Evolutionary conservation across 37 sponge, comb jelly and placozoan genomes (phyloP), one percentile per base, ranked within the genome.

Genomic region (Theonella swinhoei): DNA sequence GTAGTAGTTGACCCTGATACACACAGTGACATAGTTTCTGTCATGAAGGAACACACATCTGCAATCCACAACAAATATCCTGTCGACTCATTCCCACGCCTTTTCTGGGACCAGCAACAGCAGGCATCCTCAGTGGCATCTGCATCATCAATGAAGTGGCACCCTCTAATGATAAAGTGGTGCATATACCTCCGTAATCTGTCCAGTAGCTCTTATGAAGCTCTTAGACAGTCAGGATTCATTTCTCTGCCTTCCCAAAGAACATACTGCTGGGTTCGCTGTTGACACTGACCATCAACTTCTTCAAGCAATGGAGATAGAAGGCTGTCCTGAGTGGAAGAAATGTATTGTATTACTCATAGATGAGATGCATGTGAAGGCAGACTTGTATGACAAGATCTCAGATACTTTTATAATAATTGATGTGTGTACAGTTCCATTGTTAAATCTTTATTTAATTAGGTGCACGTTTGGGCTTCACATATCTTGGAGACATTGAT

Each of bases 391-490:
- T n/a, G n/a, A n/a, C n/a, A n/a, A n/a, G n/a, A n/a, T n/a, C n/a
- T n/a, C n/a, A n/a, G n/a, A n/a, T n/a, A n/a, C n/a, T n/a, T n/a
- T n/a, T n/a, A n/a, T n/a, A n/a, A n/a, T n/a, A n/a, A n/a, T n/a
- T n/a, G n/a, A n/a, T n/a, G n/a, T n/a, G n/a, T n/a, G n/a, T n/a
- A n/a, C n/a, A n/a, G n/a, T n/a, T n/a, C n/a, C n/a, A n/a, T n/a
- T n/a, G n/a, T n/a, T n/a, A n/a, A n/a, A n/a, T n/a, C n/a, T n/a
- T n/a, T n/a, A n/a, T n/a, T n/a, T n/a, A n/a, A n/a, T n/a, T 69
- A 47, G 67, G 66, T 41, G 79, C 39, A 39, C 20, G 73, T 19
- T 74, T 83, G 60, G 83, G 83, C 64, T 83, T 83, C 64, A 68
- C 70, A 29, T 74, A 83, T 67, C n/a, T 83, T 38, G 83, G 65